phyloP scores from a whole-genome alignment of 2,888 invertebrate genomes.

The Busseola fusca region DNA sequence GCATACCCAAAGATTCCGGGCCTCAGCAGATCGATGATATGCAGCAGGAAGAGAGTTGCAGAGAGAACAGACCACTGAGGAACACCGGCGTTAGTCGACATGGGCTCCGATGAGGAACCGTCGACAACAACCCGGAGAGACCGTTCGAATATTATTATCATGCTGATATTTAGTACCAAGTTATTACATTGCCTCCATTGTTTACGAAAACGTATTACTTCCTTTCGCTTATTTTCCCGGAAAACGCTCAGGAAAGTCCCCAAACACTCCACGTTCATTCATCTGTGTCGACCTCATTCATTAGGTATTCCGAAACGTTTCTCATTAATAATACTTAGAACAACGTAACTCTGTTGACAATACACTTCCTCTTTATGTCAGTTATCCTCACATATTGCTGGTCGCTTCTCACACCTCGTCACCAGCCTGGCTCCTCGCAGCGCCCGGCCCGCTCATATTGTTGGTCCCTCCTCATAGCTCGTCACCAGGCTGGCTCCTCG shows the following conservation, averaged over 20 bases:
- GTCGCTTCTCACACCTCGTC: neutral
- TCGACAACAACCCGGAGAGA: no score
- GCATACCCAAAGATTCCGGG: no score
- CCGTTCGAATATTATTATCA: neutral
- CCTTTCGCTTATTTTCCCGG: neutral
- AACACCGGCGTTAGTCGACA: no score
- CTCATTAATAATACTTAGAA: neutral
- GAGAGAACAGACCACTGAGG: no score
- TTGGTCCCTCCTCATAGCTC: no score
- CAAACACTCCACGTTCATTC: neutral
- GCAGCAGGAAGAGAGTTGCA: no score
- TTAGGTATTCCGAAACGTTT: neutral
- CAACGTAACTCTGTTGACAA: neutral
- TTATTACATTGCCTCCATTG: neutral
- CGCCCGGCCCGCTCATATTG: neutral
- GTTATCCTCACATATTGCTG: conserved; percentile 10
- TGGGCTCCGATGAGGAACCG: no score
- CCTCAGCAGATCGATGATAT: no score
- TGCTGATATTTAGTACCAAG: neutral
- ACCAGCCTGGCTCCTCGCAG: conserved; percentile 4
- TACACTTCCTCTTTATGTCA: neutral
- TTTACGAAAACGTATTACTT: neutral
- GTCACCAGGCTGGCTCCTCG: no score
- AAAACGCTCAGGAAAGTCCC: neutral
- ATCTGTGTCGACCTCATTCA: neutral